Conservation (phyloP, 2,888 invertebrate genomes). For the Acrobasis suavella region DNA sequence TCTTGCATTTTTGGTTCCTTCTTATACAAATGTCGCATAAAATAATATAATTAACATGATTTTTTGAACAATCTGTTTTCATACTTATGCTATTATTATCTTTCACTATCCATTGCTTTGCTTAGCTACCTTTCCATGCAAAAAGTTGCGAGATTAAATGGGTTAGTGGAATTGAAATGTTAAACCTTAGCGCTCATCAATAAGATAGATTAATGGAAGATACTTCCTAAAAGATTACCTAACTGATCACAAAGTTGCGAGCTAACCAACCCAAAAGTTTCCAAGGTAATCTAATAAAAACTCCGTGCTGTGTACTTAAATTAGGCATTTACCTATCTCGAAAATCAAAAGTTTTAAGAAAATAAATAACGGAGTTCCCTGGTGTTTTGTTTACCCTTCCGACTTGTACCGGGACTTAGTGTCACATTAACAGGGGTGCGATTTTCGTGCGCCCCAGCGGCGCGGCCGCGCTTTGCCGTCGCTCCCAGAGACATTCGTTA, state of each 20-base stretch:
- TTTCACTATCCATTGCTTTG: not conserved
- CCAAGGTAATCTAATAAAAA: conserved; percentile 43
- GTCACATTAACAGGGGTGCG: conserved; percentile 57
- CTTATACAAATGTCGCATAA: too few relatives aligned
- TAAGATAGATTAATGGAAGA: conserved; percentile 17
- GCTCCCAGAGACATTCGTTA: conserved; percentile 64
- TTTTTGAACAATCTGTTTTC: not conserved
- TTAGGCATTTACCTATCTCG: conserved; percentile 39
- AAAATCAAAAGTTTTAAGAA: conserved; percentile 41
- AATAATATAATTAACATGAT: too few relatives aligned
- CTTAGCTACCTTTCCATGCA: not conserved
- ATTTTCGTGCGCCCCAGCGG: conserved; percentile 25
- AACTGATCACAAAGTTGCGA: conserved; percentile 29
- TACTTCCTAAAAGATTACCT: conserved; percentile 27
- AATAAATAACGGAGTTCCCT: conserved; percentile 32
- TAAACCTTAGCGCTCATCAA: conserved; percentile 6
- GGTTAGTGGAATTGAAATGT: not conserved
- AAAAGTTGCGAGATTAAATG: not conserved
- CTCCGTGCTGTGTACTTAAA: conserved; percentile 36
- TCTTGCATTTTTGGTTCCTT: too few relatives aligned
- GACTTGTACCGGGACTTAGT: conserved; percentile 47
- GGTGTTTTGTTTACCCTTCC: conserved; percentile 50
- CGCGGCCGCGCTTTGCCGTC: conserved; percentile 39
- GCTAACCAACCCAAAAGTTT: conserved; percentile 34
- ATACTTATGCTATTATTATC: not conserved